These are phyloP conservation scores for Hoplodrina blanda DNA, from an alignment of 2,888 invertebrate genomes.

Conservation along the genomic window DNA sequence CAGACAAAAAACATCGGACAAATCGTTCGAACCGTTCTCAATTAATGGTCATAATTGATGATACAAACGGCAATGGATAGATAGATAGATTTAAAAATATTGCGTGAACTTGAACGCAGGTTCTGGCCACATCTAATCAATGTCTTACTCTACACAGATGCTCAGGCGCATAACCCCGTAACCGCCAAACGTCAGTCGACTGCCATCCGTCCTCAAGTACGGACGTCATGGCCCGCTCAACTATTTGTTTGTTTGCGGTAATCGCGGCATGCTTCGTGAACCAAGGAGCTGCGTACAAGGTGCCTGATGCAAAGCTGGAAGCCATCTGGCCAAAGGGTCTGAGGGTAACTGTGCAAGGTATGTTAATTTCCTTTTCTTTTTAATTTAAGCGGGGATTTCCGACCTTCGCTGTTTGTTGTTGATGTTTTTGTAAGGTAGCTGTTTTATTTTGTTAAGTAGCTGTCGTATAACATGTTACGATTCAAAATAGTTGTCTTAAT, in stretches of 20 bases:
- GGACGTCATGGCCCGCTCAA: constrained; percentile 72
- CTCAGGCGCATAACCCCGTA: constrained; percentile 62
- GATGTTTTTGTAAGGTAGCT: neutral
- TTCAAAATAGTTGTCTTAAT: neutral
- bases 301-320: constrained; percentile 90
- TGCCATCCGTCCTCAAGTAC: constrained; percentile 54
- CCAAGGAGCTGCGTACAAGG: constrained; percentile 72
- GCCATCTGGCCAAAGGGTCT: constrained; percentile 91
- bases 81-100: neutral
- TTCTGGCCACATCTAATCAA: constrained; percentile 31
- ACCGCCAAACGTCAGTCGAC: constrained; percentile 66
- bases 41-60: too few relatives aligned
- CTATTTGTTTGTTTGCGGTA: constrained; percentile 63
- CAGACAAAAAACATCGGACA: too few relatives aligned
- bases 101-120: constrained; percentile 4
- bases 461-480: too few relatives aligned
- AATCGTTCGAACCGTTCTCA: too few relatives aligned
- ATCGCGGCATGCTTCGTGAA: constrained; percentile 63
- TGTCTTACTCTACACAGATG: constrained; percentile 52
- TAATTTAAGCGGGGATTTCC: neutral
- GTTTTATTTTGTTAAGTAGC: neutral
- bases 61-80: too few relatives aligned
- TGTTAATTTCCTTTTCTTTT: constrained; percentile 8
- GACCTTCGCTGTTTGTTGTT: constrained; percentile 7
- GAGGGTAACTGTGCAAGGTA: constrained; percentile 88